Evolutionary conservation across 1,140 invertebrate species (phyloP), one percentile per base, ranked within the genome.

Genomic region (Drosophila nikananu): DNA sequence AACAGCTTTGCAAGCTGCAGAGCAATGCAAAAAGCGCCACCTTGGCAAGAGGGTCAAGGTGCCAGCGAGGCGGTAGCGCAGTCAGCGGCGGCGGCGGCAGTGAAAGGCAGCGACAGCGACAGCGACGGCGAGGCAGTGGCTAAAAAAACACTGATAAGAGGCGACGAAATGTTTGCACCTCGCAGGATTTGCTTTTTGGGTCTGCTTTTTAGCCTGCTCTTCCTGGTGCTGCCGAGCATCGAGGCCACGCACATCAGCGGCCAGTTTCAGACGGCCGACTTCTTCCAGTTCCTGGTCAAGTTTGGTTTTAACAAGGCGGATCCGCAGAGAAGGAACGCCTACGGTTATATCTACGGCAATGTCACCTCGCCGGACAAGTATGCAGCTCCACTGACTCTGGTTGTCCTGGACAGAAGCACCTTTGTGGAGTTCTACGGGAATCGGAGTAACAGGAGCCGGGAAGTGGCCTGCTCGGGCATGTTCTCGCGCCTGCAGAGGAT

Each of bases 291-390:
- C 94, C 94, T 99, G 39, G 95, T 97, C 5, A 99, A 99, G 94
- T 99, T 99, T 93, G 98, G 98, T 62, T 98, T 99, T 93, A 98
- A 99, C 94, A 98, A 99, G 93, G 98, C 98, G n/a, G 97, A 98
- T 93, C 95, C 95, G 1, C 86, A 83, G 95, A 96, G 77, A 94
- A 96, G 83, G 95, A 77, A 57, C 44, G 27, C 97, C 66, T 96
- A 96, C 93, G 98, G 98, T 32, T 99, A 98, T 93, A 98, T 99
- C 81, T 99, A 98, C 93, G 98, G 98, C 19, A 99, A 99, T 94
- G 95, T 99, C 30, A 98, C 97, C 25, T 95, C 97, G 0, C 92
- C 96, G 2, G 93, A 94, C 25, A 93, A 95, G 62, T 95, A 96
- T 71, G 94, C 95, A 58, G 94, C 94, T 77, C 95, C 95, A n/a